Percentiles rank a stretch among this genome's conserved stretches.
Conservation (phyloP, 2,113 vertebrate genomes). For the Natator depressus region DNA sequence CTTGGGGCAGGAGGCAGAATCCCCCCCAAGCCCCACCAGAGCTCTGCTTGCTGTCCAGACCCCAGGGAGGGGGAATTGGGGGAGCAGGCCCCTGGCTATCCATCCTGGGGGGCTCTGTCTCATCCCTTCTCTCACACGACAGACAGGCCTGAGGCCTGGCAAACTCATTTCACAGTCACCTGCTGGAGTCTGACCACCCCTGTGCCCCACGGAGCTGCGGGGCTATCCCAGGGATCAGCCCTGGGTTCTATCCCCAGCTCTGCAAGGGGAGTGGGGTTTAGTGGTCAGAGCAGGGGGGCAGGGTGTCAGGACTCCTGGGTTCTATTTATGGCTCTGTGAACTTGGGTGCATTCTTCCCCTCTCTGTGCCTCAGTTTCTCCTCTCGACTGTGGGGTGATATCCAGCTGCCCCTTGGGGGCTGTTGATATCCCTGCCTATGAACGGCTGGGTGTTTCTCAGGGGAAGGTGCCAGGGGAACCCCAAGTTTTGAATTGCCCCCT, state of each 20-base stretch:
- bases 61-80: too few species aligned
- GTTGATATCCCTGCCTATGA: background rate
- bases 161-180: too few species aligned
- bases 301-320: background rate
- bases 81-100: too few species aligned
- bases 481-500: background rate
- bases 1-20: too few species aligned
- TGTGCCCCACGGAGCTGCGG: too few species aligned
- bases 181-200: too few species aligned
- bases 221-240: too few species aligned
- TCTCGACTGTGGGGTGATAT: background rate
- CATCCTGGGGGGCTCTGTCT: too few species aligned
- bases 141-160: too few species aligned
- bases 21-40: too few species aligned
- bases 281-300: background rate
- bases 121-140: too few species aligned
- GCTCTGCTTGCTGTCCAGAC: too few species aligned
- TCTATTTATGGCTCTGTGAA: background rate
- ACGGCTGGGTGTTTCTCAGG: background rate
- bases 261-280: background rate
- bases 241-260: background rate
- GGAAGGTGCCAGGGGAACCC: background rate
- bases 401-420: background rate
- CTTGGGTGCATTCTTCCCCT: background rate
- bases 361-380: background rate